Base-by-base conservation (phyloP, 2,888 invertebrate genomes). In the Chrysolina oricalcia region DNA sequence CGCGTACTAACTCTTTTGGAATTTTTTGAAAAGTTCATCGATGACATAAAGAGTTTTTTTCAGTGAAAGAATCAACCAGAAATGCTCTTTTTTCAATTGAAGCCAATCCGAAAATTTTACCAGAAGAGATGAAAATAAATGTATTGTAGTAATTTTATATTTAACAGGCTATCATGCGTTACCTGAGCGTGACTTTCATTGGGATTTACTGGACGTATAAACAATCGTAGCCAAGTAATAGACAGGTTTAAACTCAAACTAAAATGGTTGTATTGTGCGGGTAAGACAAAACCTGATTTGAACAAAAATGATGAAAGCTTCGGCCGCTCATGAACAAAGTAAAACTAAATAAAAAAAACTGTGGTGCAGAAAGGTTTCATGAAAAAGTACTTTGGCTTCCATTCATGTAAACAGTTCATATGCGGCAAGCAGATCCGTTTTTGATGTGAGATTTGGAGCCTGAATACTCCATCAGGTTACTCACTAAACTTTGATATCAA, bases 341-440 rank as follows among this genome's bases (percentile, higher is more conserved):
- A 10, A 40, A 40, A 40, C 6, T 8, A 78, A 68, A 66, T 77
- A 59, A 68, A 64, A 74, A 74, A 79, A 74, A 75, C 67, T 79
- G 50, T 78, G 53, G 78, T 13, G 68, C 75, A 21, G 78, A 80
- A 64, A 41, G 80, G 23, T 10, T 76, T 73, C 67, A 83, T 83
- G 82, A 69, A 81, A 0, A 74, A 79, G 67, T 83, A 84, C 75
- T 83, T 72, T 72, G 81, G 81, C 0, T 40, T 74, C 8, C 83
- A 85, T 77, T n/a, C n/a, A n/a, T n/a, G n/a, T n/a, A n/a, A n/a
- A n/a, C n/a, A n/a, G n/a, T n/a, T n/a, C n/a, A n/a, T n/a, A n/a
- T n/a, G n/a, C n/a, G n/a, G n/a, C n/a, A n/a, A n/a, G n/a, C n/a
- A n/a, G n/a, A n/a, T n/a, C n/a, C n/a, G n/a, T n/a, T n/a, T n/a